phyloP scores from a whole-genome alignment of 2,113 vertebrate genomes.

The Engystomops pustulosus region DNA sequence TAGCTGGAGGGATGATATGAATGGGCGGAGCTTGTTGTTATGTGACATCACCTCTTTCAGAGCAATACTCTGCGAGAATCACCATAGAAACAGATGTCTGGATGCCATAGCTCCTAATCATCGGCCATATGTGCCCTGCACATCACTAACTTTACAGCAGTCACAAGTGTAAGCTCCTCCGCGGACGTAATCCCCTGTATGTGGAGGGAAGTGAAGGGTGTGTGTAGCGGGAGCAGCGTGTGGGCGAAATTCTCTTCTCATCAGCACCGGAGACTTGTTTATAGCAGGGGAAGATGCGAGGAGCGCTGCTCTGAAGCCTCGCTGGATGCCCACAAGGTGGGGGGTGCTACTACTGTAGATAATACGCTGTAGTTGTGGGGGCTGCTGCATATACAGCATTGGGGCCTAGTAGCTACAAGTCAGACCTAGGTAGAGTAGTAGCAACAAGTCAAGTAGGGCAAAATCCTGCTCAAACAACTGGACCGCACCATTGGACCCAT shows the following conservation, averaged over 20 bases:
- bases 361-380: too few species aligned
- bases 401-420: too few species aligned
- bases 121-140: neutral
- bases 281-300: neutral
- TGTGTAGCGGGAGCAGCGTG: neutral
- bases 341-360: too few species aligned
- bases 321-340: neutral
- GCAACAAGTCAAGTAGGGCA: too few species aligned
- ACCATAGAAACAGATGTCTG: constrained; percentile 20
- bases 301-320: neutral
- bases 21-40: neutral
- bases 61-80: neutral
- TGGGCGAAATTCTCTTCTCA: constrained; percentile 10
- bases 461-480: too few species aligned
- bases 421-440: too few species aligned
- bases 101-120: neutral
- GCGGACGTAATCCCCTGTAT: neutral
- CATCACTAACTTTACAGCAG: neutral
- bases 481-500: too few species aligned
- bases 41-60: neutral
- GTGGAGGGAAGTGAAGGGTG: neutral
- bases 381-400: too few species aligned
- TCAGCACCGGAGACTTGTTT: neutral
- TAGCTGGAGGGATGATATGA: too few species aligned
- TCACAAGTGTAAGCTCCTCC: neutral